Evolutionary conservation across 2,113 vertebrate genomes (phyloP).

Genomic region (Coptodon bakossiorum): DNA sequence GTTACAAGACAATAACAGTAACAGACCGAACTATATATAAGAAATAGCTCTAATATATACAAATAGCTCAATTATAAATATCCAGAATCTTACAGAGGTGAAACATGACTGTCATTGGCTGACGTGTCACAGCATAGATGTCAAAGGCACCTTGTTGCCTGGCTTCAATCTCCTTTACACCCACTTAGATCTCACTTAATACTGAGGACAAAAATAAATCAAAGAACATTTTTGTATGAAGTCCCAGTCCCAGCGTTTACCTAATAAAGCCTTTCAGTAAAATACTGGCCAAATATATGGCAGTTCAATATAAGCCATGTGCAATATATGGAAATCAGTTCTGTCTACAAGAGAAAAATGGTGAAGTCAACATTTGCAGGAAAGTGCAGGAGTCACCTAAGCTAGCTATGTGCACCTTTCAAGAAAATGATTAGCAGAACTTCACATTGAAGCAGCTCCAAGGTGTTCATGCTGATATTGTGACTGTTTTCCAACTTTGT

Average conservation of each 20-base stretch:
- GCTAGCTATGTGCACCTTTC: background rate
- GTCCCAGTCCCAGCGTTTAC: background rate
- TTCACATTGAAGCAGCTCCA: background rate
- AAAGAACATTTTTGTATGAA: background rate
- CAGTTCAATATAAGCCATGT: background rate
- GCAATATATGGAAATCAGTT: background rate
- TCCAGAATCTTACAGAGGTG: background rate
- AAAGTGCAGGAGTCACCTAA: background rate
- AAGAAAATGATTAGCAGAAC: background rate
- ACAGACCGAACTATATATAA: background rate
- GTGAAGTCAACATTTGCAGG: background rate
- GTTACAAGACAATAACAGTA: background rate
- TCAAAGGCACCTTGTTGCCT: background rate
- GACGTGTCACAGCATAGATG: background rate
- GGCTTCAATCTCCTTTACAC: background rate
- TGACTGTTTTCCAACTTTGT: background rate
- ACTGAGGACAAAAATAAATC: background rate
- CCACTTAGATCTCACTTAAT: background rate
- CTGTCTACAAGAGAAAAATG: background rate
- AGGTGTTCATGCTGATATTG: background rate
- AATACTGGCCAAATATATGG: background rate
- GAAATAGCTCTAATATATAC: background rate
- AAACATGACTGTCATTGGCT: background rate
- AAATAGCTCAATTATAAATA: background rate
- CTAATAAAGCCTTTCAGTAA: background rate